A percentile compares a stretch with the other conserved stretches of the same genome.
Conservation (phyloP, 1,140 invertebrate species). For the Neelides sp. region DNA sequence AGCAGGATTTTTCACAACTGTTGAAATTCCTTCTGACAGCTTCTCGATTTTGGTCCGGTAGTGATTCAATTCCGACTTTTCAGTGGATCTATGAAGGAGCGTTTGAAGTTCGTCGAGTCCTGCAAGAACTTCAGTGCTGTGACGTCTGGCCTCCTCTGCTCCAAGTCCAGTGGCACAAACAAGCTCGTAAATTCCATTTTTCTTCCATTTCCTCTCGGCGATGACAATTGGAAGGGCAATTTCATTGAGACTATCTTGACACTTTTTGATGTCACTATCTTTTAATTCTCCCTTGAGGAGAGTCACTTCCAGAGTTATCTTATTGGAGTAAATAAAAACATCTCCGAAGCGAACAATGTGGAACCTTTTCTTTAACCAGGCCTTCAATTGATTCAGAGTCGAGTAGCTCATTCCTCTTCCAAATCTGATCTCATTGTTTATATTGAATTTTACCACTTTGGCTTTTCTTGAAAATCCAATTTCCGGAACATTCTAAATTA, state of each 20-base stretch:
- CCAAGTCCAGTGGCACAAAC: constrained; percentile 21
- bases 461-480: constrained; percentile 11
- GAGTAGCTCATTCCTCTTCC: constrained; percentile 15
- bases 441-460: not conserved
- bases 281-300: constrained; percentile 17
- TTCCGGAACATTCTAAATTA: constrained; percentile 16
- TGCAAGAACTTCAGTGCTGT: too few species aligned
- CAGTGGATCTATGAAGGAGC: too few species aligned
- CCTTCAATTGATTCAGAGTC: constrained; percentile 10
- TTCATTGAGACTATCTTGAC: constrained; percentile 12
- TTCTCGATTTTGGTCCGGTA: not conserved
- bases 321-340: constrained; percentile 9
- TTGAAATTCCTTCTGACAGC: not conserved
- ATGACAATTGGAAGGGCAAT: constrained; percentile 14
- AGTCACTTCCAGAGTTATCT: constrained; percentile 17
- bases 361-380: constrained; percentile 18
- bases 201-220: constrained; percentile 8
- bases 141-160: constrained; percentile 10
- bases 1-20: not conserved
- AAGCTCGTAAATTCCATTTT: constrained; percentile 11
- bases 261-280: constrained; percentile 9
- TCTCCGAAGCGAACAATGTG: constrained; percentile 21
- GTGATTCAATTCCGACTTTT: too few species aligned
- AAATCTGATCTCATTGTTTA: constrained; percentile 16
- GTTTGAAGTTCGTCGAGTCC: too few species aligned